Conservation (phyloP, 2,113 vertebrate genomes). For the Brachyistius frenatus region DNA sequence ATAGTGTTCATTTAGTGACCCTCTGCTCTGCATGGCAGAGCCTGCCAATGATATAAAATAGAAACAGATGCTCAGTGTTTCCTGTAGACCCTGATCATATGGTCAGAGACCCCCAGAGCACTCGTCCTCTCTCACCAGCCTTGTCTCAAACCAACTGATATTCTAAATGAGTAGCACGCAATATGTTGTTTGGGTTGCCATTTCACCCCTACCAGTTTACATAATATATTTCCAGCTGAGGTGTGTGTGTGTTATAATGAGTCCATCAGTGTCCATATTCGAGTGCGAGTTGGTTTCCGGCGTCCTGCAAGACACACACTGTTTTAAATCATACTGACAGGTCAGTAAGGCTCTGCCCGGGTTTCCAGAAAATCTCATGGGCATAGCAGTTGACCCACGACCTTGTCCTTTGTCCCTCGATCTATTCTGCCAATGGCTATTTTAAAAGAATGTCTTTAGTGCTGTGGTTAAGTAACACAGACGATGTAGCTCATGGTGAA, state of each 20-base stretch:
- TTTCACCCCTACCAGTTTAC: constrained; percentile 1
- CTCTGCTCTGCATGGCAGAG: constrained; percentile 26
- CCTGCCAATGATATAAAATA: constrained; percentile 16
- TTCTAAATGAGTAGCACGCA: background rate
- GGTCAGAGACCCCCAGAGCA: background rate
- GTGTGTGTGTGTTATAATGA: too few relatives aligned
- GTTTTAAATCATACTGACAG: constrained; percentile 57
- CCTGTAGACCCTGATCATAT: constrained; percentile 1
- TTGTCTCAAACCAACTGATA: background rate
- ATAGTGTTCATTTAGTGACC: constrained; percentile 21
- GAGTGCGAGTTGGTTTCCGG: constrained; percentile 28
- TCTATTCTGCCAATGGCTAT: constrained; percentile 32
- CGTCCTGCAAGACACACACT: constrained; percentile 12
- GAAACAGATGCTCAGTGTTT: background rate
- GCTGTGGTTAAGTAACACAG: background rate
- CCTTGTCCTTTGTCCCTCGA: constrained; percentile 37
- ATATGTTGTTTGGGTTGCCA: constrained; percentile 7
- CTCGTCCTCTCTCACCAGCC: background rate
- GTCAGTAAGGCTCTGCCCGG: constrained; percentile 13
- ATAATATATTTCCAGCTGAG: background rate
- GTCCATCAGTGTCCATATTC: too few relatives aligned
- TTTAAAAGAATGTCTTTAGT: constrained; percentile 7
- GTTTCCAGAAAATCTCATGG: constrained; percentile 36
- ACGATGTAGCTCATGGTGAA: background rate
- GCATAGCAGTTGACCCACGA: constrained; percentile 56